phyloP scores from a whole-genome alignment of 2,113 vertebrate species.

The Diadophis punctatus region DNA sequence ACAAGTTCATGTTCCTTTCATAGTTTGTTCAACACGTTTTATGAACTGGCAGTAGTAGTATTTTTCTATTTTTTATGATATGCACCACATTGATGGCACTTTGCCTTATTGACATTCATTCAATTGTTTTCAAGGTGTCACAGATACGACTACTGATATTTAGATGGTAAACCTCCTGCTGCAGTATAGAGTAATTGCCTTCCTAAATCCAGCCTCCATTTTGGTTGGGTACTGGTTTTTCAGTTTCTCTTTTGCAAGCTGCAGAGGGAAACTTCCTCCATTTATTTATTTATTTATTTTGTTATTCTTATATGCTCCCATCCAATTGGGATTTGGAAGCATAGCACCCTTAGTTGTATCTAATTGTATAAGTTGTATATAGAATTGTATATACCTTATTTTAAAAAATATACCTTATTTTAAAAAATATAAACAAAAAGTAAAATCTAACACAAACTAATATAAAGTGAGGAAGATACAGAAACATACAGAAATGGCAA shows the following conservation, averaged over 20 bases:
- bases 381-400: neutral
- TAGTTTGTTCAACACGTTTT: neutral
- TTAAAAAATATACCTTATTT: neutral
- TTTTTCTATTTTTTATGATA: neutral
- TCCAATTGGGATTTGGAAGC: neutral
- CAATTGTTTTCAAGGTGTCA: neutral
- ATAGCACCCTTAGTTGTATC: neutral
- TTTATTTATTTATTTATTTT: too few relatives aligned
- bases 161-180: neutral
- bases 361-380: neutral
- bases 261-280: neutral
- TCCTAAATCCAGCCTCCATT: neutral
- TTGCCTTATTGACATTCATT: neutral
- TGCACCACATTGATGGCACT: neutral
- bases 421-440: neutral
- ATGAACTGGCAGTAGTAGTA: neutral
- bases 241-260: neutral
- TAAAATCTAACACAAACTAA: neutral
- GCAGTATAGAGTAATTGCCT: neutral
- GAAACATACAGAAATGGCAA: neutral
- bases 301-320: too few relatives aligned
- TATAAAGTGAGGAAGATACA: neutral
- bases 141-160: neutral
- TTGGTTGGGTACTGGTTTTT: neutral
- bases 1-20: neutral